Conservation (phyloP, 2,797 vertebrate genomes). For the Gymnothorax javanicus region DNA sequence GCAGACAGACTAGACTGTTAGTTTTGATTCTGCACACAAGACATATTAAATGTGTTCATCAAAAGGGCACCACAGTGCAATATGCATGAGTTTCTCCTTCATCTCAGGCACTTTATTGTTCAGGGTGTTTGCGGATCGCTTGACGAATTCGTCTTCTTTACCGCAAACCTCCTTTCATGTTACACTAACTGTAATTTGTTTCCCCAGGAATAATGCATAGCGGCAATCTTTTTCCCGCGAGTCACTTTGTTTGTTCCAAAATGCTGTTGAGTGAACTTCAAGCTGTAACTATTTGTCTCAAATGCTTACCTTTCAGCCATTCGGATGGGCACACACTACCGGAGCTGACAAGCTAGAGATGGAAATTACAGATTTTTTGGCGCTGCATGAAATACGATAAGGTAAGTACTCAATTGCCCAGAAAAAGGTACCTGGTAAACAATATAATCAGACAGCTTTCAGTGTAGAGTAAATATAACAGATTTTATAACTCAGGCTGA, state of each 20-base stretch:
- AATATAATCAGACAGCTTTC: background rate
- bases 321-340: constrained; percentile 58
- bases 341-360: constrained; percentile 60
- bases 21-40: background rate
- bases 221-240: constrained; percentile 27
- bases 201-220: constrained; percentile 41
- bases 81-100: constrained; percentile 21
- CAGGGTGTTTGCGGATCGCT: constrained; percentile 28
- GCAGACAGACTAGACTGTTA: background rate
- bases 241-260: constrained; percentile 24
- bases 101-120: constrained; percentile 15
- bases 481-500: background rate
- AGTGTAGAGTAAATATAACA: background rate
- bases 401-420: constrained; percentile 35
- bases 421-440: background rate
- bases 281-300: constrained; percentile 33
- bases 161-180: constrained; percentile 48
- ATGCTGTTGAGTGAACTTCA: background rate
- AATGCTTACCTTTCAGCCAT: constrained; percentile 58
- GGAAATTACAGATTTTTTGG: constrained; percentile 48
- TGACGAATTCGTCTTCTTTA: constrained; percentile 47
- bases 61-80: constrained; percentile 29
- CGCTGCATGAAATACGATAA: constrained; percentile 34
- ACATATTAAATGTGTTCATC: background rate
- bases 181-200: constrained; percentile 41